Evolutionary conservation across 2,113 vertebrate species (phyloP).

Genomic region (Alouatta palliata): DNA sequence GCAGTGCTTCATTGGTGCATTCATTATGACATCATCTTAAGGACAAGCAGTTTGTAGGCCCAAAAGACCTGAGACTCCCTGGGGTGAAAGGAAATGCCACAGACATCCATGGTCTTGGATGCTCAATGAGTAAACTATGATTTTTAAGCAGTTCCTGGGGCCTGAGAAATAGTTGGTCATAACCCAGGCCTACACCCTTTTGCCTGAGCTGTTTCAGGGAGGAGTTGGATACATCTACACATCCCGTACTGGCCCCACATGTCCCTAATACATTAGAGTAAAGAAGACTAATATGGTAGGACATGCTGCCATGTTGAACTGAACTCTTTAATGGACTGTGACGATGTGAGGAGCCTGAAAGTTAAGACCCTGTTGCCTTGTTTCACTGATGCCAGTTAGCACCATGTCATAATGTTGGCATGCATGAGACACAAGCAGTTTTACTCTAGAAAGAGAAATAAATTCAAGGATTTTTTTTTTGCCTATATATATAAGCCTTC

Average conservation of each 20-base stretch:
- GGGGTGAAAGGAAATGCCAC: constrained; percentile 43
- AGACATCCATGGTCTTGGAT: constrained; percentile 7
- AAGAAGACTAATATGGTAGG: background rate
- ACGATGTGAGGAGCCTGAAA: background rate
- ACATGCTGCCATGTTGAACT: background rate
- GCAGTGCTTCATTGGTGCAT: background rate
- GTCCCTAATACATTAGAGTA: background rate
- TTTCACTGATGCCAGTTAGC: background rate
- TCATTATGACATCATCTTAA: constrained; percentile 48
- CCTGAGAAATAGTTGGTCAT: constrained; percentile 45
- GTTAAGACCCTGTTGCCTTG: background rate
- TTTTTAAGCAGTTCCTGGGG: constrained; percentile 27
- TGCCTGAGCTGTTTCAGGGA: background rate
- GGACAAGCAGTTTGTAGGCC: constrained; percentile 1
- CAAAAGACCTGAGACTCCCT: constrained; percentile 42
- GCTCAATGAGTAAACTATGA: background rate
- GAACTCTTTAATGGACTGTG: background rate
- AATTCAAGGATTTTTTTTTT: background rate
- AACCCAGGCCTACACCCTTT: background rate
- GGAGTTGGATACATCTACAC: background rate
- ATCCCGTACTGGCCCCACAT: background rate
- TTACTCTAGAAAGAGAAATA: background rate
- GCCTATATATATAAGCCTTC: background rate
- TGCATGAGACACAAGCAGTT: background rate
- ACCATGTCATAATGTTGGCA: background rate